Conservation (phyloP, 2,888 invertebrate genomes). For the Ecliptopera silaceata region DNA sequence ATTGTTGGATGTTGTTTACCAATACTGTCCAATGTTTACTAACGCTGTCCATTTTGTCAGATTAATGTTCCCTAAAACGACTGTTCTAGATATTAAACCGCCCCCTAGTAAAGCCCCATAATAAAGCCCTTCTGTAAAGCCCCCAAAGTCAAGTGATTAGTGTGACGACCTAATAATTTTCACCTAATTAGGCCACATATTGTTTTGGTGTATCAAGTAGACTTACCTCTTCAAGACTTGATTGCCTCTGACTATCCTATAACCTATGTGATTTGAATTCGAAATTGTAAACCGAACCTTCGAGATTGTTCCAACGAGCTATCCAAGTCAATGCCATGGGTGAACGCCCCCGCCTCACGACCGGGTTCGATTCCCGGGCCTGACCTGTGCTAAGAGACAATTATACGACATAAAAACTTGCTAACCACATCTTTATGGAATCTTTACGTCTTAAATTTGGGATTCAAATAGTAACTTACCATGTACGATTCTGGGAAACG, state of each 20-base stretch:
- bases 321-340: constrained; percentile 45
- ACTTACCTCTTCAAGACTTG: no score
- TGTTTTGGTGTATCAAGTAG: no score
- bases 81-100: background rate
- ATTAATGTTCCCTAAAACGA: background rate
- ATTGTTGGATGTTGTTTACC: constrained; percentile 2
- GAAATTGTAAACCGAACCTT: background rate
- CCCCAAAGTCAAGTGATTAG: no score
- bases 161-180: no score
- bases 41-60: background rate
- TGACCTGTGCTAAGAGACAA: constrained; percentile 37
- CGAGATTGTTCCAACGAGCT: constrained; percentile 4
- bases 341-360: constrained; percentile 46
- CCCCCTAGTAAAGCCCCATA: no score
- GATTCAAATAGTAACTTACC: constrained; percentile 3
- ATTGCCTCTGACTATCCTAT: background rate
- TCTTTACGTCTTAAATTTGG: constrained; percentile 15
- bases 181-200: no score
- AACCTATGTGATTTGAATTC: no score
- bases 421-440: constrained; percentile 13
- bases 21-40: constrained; percentile 3
- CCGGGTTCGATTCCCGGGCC: constrained; percentile 45
- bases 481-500: constrained; percentile 2
- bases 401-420: constrained; percentile 23
- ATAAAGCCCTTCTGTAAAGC: no score